A percentile compares a stretch with the other conserved stretches of the same genome.
Conservation (phyloP, 2,797 vertebrate species). For the Craterocephalus amniculus region DNA sequence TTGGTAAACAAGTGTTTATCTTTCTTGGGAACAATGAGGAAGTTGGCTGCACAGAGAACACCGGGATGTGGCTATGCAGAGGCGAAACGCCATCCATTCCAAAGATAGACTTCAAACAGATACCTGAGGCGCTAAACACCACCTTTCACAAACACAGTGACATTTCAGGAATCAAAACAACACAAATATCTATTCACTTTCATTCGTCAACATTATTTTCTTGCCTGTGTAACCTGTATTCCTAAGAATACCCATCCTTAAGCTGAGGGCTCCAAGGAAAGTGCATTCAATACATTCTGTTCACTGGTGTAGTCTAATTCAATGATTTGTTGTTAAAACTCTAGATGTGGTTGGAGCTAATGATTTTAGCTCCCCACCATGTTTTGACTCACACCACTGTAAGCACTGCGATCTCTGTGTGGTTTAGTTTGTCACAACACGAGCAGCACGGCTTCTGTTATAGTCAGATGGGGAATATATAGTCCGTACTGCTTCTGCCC, state of each 20-base stretch:
- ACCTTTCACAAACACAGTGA: neutral
- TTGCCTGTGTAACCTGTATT: neutral
- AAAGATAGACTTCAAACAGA: neutral
- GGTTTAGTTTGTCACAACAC: slow-evolving; percentile 57
- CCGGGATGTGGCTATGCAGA: neutral
- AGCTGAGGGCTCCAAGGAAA: neutral
- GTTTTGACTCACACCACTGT: slow-evolving; percentile 39
- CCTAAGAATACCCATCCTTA: neutral
- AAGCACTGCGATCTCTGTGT: slow-evolving; percentile 38
- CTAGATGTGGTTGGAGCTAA: slow-evolving; percentile 10
- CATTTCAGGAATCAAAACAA: neutral
- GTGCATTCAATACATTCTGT: neutral
- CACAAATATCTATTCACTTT: neutral
- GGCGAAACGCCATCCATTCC: neutral
- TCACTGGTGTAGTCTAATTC: slow-evolving; percentile 1
- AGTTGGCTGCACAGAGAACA: neutral
- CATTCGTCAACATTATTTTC: neutral
- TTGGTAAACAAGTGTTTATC: neutral
- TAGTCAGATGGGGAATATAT: slow-evolving; percentile 67
- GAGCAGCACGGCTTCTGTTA: slow-evolving; percentile 65
- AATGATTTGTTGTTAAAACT: slow-evolving; percentile 6
- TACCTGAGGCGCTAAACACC: neutral
- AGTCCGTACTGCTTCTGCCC: slow-evolving; percentile 53
- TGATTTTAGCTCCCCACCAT: slow-evolving; percentile 13
- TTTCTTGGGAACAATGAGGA: neutral